Percentiles rank a stretch among this genome's conserved stretches.
phyloP scores from a whole-genome alignment of 2,888 invertebrate species.

The Coelopa pilipes region DNA sequence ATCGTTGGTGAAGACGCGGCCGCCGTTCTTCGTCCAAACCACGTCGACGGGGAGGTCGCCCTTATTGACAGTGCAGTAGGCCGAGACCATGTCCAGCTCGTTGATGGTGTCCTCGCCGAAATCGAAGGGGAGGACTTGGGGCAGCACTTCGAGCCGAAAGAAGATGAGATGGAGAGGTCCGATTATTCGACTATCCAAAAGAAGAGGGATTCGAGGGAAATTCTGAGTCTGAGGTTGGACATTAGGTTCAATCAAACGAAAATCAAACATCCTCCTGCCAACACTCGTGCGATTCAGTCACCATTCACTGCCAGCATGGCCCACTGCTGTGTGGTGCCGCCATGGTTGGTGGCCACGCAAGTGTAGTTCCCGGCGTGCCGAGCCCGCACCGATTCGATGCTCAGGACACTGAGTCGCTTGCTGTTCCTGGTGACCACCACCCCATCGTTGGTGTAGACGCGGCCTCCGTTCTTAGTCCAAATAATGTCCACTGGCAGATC shows the following conservation, averaged over 20 bases:
- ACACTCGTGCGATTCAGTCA: slow-evolving; percentile 49
- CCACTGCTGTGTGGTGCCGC: slow-evolving; percentile 70
- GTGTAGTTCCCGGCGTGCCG: slow-evolving; percentile 74
- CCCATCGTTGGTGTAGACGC: slow-evolving; percentile 69
- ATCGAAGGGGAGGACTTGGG: slow-evolving; percentile 78
- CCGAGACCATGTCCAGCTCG: slow-evolving; percentile 76
- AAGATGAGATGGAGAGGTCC: background rate
- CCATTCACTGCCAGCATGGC: slow-evolving; percentile 73
- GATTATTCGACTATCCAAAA: background rate
- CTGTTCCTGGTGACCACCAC: slow-evolving; percentile 71
- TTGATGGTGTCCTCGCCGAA: slow-evolving; percentile 77
- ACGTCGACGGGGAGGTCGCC: slow-evolving; percentile 83
- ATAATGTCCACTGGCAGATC: slow-evolving; percentile 77
- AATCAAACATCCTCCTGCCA: background rate
- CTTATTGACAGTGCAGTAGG: slow-evolving; percentile 77
- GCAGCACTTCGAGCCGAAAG: slow-evolving; percentile 70
- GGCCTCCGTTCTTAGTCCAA: slow-evolving; percentile 73
- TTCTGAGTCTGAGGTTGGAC: background rate
- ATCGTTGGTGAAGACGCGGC: slow-evolving; percentile 67
- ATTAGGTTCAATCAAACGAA: background rate
- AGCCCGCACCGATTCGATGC: slow-evolving; percentile 73
- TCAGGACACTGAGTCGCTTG: slow-evolving; percentile 73
- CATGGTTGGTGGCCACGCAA: slow-evolving; percentile 72
- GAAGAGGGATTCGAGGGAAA: background rate
- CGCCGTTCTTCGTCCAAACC: slow-evolving; percentile 74